These are phyloP conservation scores for Andrena hattorfiana DNA, from an alignment of 2,888 invertebrate species.

Conservation along the genomic window DNA sequence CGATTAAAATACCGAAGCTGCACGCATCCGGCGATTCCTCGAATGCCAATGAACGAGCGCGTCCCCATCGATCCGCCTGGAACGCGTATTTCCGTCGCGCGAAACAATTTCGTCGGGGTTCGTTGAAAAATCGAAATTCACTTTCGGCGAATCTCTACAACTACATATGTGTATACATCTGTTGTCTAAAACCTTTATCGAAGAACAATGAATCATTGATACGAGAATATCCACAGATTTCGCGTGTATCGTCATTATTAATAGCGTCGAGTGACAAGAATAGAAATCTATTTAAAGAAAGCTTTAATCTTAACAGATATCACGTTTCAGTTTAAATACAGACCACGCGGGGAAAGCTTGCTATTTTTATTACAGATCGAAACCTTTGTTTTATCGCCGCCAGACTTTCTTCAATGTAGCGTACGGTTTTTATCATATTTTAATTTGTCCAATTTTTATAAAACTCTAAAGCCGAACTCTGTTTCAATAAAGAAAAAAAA, in stretches of 20 bases:
- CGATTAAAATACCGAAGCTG: conserved; percentile 54
- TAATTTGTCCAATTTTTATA: too few relatives aligned
- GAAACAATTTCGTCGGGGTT: background rate
- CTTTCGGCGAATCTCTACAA: background rate
- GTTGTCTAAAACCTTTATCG: too few relatives aligned
- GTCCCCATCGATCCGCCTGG: background rate
- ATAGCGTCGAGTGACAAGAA: background rate
- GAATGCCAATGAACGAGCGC: conserved; percentile 52
- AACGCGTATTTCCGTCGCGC: conserved; percentile 39
- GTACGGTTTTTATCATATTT: too few relatives aligned
- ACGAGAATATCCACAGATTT: background rate
- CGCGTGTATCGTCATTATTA: background rate
- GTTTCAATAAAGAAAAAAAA: too few relatives aligned
- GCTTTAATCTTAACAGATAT: conserved; percentile 1
- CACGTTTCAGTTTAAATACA: background rate
- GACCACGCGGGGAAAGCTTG: too few relatives aligned
- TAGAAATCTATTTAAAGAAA: conserved; percentile 14
- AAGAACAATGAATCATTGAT: too few relatives aligned
- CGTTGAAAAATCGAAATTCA: background rate
- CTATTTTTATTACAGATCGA: background rate
- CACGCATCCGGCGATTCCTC: conserved; percentile 31
- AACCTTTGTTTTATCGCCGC: background rate
- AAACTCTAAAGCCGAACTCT: too few relatives aligned
- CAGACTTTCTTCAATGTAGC: too few relatives aligned
- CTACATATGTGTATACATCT: too few relatives aligned